A percentile compares a stretch with the other conserved stretches of the same genome.
phyloP scores from a whole-genome alignment of 2,888 invertebrate species.

The Zaprionus lineosus region DNA sequence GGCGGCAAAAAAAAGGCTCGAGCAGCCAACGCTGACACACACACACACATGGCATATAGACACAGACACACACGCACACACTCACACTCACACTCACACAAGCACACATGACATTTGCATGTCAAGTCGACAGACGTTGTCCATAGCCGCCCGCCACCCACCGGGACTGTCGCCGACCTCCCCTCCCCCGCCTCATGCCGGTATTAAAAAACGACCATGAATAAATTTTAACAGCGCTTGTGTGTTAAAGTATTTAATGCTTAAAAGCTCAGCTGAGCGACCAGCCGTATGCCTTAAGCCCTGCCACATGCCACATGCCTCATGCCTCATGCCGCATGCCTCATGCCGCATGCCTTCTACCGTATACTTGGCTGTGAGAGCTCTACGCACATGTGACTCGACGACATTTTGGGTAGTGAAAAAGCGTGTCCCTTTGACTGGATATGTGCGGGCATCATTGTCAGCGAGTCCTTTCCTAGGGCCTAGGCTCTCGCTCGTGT shows the following conservation, averaged over 20 bases:
- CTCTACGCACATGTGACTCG: constrained; percentile 49
- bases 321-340: constrained; percentile 19
- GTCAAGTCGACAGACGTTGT: constrained; percentile 60
- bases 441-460: constrained; percentile 38
- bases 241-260: constrained; percentile 78
- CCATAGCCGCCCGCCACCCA: constrained; percentile 4
- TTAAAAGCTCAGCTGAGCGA: constrained; percentile 71
- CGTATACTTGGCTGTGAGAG: constrained; percentile 15
- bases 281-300: constrained; percentile 72
- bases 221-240: constrained; percentile 74
- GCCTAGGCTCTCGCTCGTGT: constrained; percentile 3
- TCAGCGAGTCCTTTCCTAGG: constrained; percentile 49
- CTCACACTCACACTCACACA: constrained; percentile 15
- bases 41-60: constrained; percentile 5
- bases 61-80: background rate
- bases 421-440: constrained; percentile 31
- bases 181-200: too few relatives aligned
- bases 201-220: constrained; percentile 75
- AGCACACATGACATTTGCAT: constrained; percentile 60
- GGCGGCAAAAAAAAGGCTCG: constrained; percentile 37
- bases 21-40: constrained; percentile 41
- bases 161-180: constrained; percentile 39
- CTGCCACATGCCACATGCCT: constrained; percentile 61
- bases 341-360: constrained; percentile 22
- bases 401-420: constrained; percentile 33